Base-by-base conservation (phyloP, 35 echinoderm and acorn worm species). In the Holothuria glaberrima region DNA sequence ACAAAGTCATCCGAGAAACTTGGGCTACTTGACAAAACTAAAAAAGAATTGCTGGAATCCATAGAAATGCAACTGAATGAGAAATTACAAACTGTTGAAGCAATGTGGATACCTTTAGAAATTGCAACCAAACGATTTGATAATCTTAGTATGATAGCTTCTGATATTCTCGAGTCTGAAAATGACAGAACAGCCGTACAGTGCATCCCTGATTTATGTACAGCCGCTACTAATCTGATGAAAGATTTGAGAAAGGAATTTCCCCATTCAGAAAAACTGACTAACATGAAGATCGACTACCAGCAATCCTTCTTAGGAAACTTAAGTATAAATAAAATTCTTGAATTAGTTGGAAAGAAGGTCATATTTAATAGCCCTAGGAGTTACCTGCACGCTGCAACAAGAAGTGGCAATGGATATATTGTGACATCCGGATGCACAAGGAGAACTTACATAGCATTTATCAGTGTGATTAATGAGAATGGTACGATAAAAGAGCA, bases 201-300 rank as follows among this genome's bases (percentile, higher is more conserved):
- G 57, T 84, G 57, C 33, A 59, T 84, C 19, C 80, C 80, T 62
- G 80, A 59, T 36, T 22, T 84, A 24, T 58, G 59, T 22, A 32
- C 31, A 30, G 56, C 80, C 33, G 56, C 46, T n/a, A 56, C 32
- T n/a, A 14, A 24, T 61, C 32, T 84, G 80, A 84, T 84, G 56
- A 30, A 84, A 84, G 80, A 84, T 58, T 36, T 64, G 54, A 59
- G 20, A 60, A 60, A 84, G 80, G 80, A 84, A 59, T 59, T 84
- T 84, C 80, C 80, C 13, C 16, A 45, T 38, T n/a, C 38, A 48
- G 74, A 78, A 52, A 48, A 18, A 7, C 48, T 78, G 20, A 21
- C 36, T 21, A 22, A 78, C 0, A 3, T 28, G 22, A 84, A 61
- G 9, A 34, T 61, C 26, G 33, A 20, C 56, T 48, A 84, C 58